These are phyloP conservation scores for Archocentrus centrarchus DNA, from an alignment of 2,113 vertebrate species.

Conservation along the genomic window DNA sequence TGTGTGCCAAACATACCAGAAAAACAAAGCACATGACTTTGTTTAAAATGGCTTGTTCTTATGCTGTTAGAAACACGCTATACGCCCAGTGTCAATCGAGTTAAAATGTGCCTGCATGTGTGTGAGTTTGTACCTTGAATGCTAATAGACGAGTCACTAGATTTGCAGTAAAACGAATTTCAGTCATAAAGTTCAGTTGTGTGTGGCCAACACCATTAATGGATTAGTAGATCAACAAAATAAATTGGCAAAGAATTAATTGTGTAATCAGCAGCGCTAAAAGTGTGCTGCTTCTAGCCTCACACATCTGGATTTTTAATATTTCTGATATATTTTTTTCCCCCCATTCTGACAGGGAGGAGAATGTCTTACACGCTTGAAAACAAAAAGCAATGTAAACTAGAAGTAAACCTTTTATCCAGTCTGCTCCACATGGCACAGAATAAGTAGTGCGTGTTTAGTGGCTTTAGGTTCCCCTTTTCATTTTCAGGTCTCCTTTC, in stretches of 20 bases:
- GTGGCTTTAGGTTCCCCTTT: conserved; percentile 12
- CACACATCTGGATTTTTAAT: background rate
- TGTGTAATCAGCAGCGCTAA: background rate
- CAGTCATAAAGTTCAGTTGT: background rate
- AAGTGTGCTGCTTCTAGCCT: background rate
- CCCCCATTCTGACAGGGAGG: background rate
- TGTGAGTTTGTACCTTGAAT: background rate
- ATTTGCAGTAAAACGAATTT: conserved; percentile 11
- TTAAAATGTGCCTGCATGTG: background rate
- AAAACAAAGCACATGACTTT: conserved; percentile 10
- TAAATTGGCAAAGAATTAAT: background rate
- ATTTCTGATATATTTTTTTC: background rate
- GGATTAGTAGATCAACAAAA: background rate
- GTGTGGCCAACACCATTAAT: background rate
- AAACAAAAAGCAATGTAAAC: background rate
- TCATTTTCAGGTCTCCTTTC: conserved; percentile 33
- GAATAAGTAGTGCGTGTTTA: background rate
- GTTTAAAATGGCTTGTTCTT: conserved; percentile 8
- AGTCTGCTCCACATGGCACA: background rate
- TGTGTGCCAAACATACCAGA: background rate
- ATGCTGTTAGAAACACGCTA: background rate
- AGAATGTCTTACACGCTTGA: background rate
- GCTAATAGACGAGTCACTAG: conserved; percentile 2
- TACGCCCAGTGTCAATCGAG: background rate
- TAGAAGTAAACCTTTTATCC: background rate